These are phyloP conservation scores for Apteryx owenii DNA, from an alignment of 2,113 vertebrate genomes.

Conservation along the genomic window DNA sequence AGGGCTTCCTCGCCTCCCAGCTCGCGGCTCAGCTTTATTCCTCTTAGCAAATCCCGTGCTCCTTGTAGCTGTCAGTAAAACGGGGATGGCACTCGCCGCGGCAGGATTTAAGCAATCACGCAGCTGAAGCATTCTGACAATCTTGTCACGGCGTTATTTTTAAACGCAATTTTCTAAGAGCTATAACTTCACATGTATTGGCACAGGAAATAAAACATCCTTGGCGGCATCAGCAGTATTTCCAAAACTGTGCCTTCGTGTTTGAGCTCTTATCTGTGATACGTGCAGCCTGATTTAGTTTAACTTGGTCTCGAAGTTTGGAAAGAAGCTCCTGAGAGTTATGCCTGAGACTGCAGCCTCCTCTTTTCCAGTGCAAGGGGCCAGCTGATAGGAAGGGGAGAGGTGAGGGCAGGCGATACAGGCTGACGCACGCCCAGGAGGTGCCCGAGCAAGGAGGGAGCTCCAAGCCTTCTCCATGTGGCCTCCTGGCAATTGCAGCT, in stretches of 20 bases:
- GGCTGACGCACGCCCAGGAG: background rate
- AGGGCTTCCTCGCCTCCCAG: no score
- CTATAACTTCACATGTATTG: no score
- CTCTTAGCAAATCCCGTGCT: no score
- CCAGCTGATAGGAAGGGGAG: background rate
- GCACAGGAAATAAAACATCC: no score
- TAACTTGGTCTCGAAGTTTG: background rate
- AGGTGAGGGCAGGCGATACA: background rate
- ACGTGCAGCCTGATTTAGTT: background rate
- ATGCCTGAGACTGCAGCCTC: background rate
- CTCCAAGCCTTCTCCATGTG: background rate
- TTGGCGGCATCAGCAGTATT: background rate
- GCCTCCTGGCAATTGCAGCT: background rate
- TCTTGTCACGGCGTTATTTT: no score
- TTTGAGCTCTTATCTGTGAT: background rate
- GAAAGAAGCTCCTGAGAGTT: background rate
- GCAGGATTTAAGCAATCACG: no score
- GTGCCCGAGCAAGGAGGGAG: background rate
- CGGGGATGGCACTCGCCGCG: no score
- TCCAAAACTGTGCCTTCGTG: background rate
- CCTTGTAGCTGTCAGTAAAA: no score
- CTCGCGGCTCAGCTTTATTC: no score
- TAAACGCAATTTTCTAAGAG: no score
- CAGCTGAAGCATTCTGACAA: no score
- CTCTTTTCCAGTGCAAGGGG: background rate